These are phyloP conservation scores for Parelbella ahira DNA, from an alignment of 2,888 invertebrate genomes.

Conservation along the genomic window DNA sequence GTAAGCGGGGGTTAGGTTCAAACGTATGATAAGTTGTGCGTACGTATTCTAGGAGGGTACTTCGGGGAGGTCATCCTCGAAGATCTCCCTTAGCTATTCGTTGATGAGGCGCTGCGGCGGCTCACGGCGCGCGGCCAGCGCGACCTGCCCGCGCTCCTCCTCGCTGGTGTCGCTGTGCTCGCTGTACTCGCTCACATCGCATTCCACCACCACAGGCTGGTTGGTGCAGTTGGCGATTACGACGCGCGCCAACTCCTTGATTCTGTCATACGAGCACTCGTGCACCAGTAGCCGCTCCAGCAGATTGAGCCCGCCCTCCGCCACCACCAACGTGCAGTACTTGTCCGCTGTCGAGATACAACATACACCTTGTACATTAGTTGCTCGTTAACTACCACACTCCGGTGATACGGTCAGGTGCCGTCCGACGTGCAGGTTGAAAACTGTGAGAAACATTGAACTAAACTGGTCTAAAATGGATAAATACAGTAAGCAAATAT, in stretches of 20 bases:
- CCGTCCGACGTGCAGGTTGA: no score
- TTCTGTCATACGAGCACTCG: constrained; percentile 82
- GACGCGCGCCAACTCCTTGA: constrained; percentile 84
- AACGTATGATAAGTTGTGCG: no score
- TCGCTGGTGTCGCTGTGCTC: not conserved
- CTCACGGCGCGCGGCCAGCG: not conserved
- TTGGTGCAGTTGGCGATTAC: constrained; percentile 84
- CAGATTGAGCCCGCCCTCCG: constrained; percentile 90
- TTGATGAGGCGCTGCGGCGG: not conserved
- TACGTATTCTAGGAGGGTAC: constrained; percentile 12
- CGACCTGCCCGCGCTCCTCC: not conserved
- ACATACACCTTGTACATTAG: no score
- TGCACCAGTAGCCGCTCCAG: constrained; percentile 84
- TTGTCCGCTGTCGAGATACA: constrained; percentile 88
- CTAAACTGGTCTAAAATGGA: no score
- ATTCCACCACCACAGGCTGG: constrained; percentile 29
- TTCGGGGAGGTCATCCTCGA: constrained; percentile 18
- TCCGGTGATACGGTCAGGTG: no score
- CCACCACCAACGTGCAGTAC: constrained; percentile 93
- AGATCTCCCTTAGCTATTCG: constrained; percentile 19
- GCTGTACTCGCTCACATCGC: not conserved
- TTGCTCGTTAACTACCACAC: no score
- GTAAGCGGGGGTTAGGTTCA: no score
- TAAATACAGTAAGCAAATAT: no score
- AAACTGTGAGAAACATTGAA: no score